Base-by-base conservation (phyloP, 1,140 invertebrate genomes). In the Pinna nobilis region DNA sequence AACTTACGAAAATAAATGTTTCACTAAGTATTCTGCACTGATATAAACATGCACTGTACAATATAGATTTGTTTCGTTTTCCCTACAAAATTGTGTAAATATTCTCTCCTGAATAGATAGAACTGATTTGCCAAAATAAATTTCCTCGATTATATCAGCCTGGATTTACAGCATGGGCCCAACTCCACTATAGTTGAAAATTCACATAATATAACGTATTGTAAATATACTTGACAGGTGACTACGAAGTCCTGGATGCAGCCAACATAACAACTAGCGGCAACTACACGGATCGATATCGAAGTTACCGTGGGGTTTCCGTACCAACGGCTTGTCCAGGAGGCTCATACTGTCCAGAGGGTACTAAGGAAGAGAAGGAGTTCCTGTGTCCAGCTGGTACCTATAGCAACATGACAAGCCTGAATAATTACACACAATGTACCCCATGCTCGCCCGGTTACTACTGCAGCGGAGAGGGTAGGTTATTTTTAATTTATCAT, bases 391-490 rank as follows among this genome's bases (percentile, higher is more conserved):
- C 83, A 20, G 70, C 71, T n/a, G 85, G 85, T 15, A 79, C 75
- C 47, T 84, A 80, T 60, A 85, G 83, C 71, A 88, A 86, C 79
- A 72, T 44, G 51, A 86, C 82, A 20, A 83, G 82, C 23, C 73
- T 88, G 20, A 60, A 68, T 23, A 76, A 61, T 30, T 61, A 55
- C 3, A 74, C 78, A 41, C 85, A 86, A 67, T 88, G 87, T 68
- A 82, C 84, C 28, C 83, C 84, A 1, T 88, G 87, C 76, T 78
- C 80, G 23, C 84, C 85, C 15, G 85, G 85, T 1, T 71, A 51
- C 23, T 88, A 80, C 74, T 88, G 87, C 69, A 60, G 57, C 50
- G 86, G 86, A n/a, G 60, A 81, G 82, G 87, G 86, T 88, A 74
- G 33, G 77, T n/a, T 15, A n/a, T 41, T 39, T 25, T n/a, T n/a